These are phyloP conservation scores for Apoderus coryli DNA, from an alignment of 2,888 invertebrate species.

Conservation along the genomic window DNA sequence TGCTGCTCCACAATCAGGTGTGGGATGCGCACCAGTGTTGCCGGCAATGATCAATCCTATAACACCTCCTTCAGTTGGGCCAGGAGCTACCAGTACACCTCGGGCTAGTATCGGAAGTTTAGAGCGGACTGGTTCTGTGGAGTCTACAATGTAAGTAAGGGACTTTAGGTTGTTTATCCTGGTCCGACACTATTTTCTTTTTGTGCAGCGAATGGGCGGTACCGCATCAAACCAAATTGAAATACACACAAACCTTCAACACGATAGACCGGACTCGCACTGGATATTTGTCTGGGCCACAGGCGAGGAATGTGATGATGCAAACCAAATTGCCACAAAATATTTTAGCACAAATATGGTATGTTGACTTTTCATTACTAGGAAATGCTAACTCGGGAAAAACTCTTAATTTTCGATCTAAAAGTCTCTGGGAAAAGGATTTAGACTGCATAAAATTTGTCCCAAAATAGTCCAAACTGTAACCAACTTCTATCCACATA, in stretches of 20 bases:
- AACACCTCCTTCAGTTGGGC: slow-evolving; percentile 17
- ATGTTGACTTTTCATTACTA: too few species aligned
- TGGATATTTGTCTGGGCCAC: slow-evolving; percentile 81
- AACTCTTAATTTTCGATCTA: too few species aligned
- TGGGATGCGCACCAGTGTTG: slow-evolving; percentile 11
- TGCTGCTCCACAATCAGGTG: slow-evolving; percentile 7
- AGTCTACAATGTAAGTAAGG: slow-evolving; percentile 30
- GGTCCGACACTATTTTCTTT: slow-evolving; percentile 1
- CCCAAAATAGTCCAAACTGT: too few species aligned
- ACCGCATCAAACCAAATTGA: slow-evolving; percentile 66
- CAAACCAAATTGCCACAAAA: slow-evolving; percentile 84
- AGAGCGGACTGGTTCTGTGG: slow-evolving; percentile 33
- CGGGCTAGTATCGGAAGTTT: slow-evolving; percentile 30
- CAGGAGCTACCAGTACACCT: slow-evolving; percentile 30
- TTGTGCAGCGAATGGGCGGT: slow-evolving; percentile 66
- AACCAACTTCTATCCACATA: too few species aligned
- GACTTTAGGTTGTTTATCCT: not conserved
- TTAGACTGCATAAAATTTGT: too few species aligned
- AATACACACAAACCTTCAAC: slow-evolving; percentile 91
- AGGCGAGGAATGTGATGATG: slow-evolving; percentile 85
- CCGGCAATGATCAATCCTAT: slow-evolving; percentile 14
- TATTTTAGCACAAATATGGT: slow-evolving; percentile 87
- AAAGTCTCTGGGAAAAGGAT: too few species aligned
- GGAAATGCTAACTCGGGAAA: too few species aligned
- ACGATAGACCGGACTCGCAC: slow-evolving; percentile 73